phyloP scores from a whole-genome alignment of 2,113 vertebrate species.

The Carlito syrichta region DNA sequence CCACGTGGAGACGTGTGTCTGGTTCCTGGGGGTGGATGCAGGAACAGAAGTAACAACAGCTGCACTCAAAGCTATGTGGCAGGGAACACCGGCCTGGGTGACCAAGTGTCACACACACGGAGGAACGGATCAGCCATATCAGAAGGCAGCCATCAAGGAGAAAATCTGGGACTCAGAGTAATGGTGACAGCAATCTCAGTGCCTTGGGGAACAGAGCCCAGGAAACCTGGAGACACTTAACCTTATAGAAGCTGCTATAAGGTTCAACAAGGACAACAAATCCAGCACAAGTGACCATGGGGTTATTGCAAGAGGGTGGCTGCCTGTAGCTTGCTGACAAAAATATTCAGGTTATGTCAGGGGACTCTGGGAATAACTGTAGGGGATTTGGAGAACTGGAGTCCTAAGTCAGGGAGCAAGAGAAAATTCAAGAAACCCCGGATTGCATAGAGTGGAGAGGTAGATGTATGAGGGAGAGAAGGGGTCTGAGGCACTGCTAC shows the following conservation, averaged over 20 bases:
- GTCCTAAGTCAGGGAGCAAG: too few species aligned
- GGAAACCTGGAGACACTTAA: too few species aligned
- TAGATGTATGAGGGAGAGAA: too few species aligned
- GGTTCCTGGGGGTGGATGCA: neutral
- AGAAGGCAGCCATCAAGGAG: neutral
- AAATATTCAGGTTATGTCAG: rapidly evolving
- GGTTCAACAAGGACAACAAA: rapidly evolving
- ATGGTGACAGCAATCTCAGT: too few species aligned
- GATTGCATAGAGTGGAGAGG: neutral
- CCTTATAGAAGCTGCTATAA: neutral
- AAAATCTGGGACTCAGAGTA: neutral
- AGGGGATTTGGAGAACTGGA: neutral
- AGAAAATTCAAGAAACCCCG: neutral
- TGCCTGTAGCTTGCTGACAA: neutral
- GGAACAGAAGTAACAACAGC: neutral
- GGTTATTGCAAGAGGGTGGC: neutral
- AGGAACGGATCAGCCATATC: neutral
- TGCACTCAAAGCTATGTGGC: neutral
- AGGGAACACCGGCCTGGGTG: neutral
- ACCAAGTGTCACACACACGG: neutral
- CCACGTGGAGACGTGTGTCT: neutral
- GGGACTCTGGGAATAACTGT: neutral
- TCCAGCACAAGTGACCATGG: neutral
- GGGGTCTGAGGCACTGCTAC: neutral
- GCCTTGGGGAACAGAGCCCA: neutral